Conservation (phyloP, 2,888 invertebrate genomes). For the Dasysyrphus tricinctus region DNA sequence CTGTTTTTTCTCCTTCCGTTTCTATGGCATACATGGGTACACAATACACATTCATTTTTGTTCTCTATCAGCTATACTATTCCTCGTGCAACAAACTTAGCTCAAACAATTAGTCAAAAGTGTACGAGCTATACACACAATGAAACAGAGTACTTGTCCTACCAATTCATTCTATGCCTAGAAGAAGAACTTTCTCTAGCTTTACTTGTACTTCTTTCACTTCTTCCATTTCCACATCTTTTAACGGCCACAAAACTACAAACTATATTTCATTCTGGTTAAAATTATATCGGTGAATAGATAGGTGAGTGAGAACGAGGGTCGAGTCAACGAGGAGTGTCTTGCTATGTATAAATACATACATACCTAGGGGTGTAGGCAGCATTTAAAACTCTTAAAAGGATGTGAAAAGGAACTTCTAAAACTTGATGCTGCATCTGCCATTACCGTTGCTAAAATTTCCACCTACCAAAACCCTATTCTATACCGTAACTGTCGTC, state of each 20-base stretch:
- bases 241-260: conserved; percentile 39
- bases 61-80: conserved; percentile 23
- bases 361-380: conserved; percentile 1
- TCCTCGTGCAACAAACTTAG: conserved; percentile 47
- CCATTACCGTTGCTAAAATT: conserved; percentile 34
- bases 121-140: not conserved
- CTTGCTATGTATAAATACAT: not conserved
- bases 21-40: not conserved
- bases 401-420: conserved; percentile 59
- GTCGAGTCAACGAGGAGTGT: not conserved
- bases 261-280: conserved; percentile 66
- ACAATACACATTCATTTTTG: not conserved
- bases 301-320: not conserved
- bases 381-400: conserved; percentile 63
- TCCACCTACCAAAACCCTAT: conserved; percentile 7
- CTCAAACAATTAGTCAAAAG: conserved; percentile 67
- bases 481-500: conserved; percentile 10
- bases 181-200: conserved; percentile 50
- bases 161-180: conserved; percentile 12
- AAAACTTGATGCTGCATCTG: conserved; percentile 60
- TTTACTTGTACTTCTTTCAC: conserved; percentile 32
- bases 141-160: conserved; percentile 6
- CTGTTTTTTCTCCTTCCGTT: not conserved
- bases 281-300: conserved; percentile 67
- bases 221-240: conserved; percentile 39